Evolutionary conservation across 2,888 invertebrate species (phyloP), one percentile per base, ranked within the genome.

Genomic region (Lydus trimaculatus): DNA sequence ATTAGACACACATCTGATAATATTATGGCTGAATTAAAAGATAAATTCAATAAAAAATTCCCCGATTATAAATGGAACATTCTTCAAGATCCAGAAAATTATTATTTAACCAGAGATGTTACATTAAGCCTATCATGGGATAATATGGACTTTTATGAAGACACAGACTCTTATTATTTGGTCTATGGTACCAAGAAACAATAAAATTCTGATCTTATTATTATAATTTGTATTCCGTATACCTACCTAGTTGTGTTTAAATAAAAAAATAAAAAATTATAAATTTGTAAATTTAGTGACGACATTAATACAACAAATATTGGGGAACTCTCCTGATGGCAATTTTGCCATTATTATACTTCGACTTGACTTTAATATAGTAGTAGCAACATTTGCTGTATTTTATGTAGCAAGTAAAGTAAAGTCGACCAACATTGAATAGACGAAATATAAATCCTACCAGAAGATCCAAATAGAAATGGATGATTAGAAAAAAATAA

Each of bases 401-500:
- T n/a, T n/a, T n/a, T n/a, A n/a, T n/a, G n/a, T n/a, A n/a, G n/a
- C n/a, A n/a, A n/a, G n/a, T n/a, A n/a, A n/a, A n/a, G n/a, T n/a
- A n/a, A n/a, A n/a, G n/a, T n/a, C n/a, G n/a, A n/a, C n/a, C n/a
- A n/a, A n/a, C n/a, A n/a, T n/a, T n/a, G n/a, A n/a, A n/a, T n/a
- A n/a, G n/a, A n/a, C n/a, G n/a, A n/a, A n/a, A n/a, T n/a, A n/a
- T n/a, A n/a, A n/a, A n/a, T n/a, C n/a, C n/a, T n/a, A n/a, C n/a
- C n/a, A n/a, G n/a, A n/a, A n/a, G n/a, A n/a, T n/a, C n/a, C n/a
- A n/a, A n/a, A n/a, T n/a, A n/a, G n/a, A n/a, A n/a, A 28, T 28
- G 28, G 28, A 28, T 4, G 28, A 28, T 28, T n/a, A 28, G 28
- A 61, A 76, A 77, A 75, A 76, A 77, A 76, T 75, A 76, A 76